Evolutionary conservation across 2,797 vertebrate species (phyloP), one percentile per base, ranked within the genome.

Genomic region (Takifugu rubripes): DNA sequence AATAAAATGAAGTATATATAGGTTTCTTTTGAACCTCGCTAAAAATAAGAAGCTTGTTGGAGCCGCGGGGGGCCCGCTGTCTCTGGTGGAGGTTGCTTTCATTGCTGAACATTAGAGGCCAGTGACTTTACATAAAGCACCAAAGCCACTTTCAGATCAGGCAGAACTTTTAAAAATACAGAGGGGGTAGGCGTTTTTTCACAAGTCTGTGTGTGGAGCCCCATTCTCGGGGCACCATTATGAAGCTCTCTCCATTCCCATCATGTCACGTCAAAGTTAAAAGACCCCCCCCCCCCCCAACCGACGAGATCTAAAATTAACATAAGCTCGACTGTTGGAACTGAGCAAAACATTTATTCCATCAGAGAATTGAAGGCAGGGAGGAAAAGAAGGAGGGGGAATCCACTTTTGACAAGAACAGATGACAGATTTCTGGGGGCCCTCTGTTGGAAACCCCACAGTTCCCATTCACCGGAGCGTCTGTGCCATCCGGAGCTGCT

Each of bases 31-130:
- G 59, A 77, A 62, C 59, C 60, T 68, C 24, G 62, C 73, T 74
- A 78, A 74, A 83, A 75, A 81, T 74, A 74, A 77, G 59, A 72
- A 66, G 66, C 25, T 44, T 64, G 71, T 68, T 82, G 68, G 48
- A 58, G 44, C 63, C 70, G 60, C 63, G 56, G 68, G 81, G 61
- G 59, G 21, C 21, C 58, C 45, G 46, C 25, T 54, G 48, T 47
- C 26, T 53, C n/a, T 44, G 47, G 52, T 56, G 55, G 47, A 57
- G 52, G 48, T 47, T 54, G 59, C 68, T 79, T 83, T 78, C 56
- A 62, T 60, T 59, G 51, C 27, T 48, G 50, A 65, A 67, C 75
- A 75, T 84, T 77, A 79, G 66, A 80, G 73, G 77, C 76, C 77
- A 80, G 61, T 68, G 73, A 68, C 59, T 78, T 71, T 61, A 71